Conservation (phyloP, 2,113 vertebrate species). For the Dipodomys stephensi region DNA sequence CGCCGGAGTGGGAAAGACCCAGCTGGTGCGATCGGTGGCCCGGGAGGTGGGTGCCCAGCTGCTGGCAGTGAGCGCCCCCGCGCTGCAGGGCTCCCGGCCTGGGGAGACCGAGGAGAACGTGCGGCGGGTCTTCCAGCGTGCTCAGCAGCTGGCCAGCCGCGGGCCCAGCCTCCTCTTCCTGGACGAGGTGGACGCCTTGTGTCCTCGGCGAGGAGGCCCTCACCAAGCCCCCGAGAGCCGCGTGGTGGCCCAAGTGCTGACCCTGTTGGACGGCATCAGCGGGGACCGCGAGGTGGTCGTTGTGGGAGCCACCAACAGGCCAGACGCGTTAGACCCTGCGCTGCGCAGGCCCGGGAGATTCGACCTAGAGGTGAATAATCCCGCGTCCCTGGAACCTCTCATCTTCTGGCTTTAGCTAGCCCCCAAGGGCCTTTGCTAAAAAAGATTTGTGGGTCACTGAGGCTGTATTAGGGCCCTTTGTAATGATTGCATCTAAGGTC, state of each 20-base stretch:
- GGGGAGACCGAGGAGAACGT: slow-evolving; percentile 96
- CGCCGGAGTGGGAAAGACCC: slow-evolving; percentile 95
- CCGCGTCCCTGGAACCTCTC: neutral
- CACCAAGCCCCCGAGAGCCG: slow-evolving; percentile 91
- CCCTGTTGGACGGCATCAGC: slow-evolving; percentile 92
- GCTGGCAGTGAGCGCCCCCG: slow-evolving; percentile 90
- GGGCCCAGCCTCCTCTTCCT: slow-evolving; percentile 94
- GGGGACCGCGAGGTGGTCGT: slow-evolving; percentile 88
- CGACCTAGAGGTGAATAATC: slow-evolving; percentile 92
- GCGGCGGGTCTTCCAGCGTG: slow-evolving; percentile 89
- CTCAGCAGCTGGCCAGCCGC: slow-evolving; percentile 86
- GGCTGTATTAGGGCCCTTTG: neutral
- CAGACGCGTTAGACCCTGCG: slow-evolving; percentile 92
- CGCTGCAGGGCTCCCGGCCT: slow-evolving; percentile 92
- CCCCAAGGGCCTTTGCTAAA: neutral
- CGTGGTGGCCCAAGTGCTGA: slow-evolving; percentile 94
- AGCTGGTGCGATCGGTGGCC: slow-evolving; percentile 89
- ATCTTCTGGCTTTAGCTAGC: neutral
- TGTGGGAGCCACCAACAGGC: slow-evolving; percentile 93
- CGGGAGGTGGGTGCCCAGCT: slow-evolving; percentile 90
- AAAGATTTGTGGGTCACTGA: too few species aligned
- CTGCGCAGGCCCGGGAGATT: slow-evolving; percentile 95
- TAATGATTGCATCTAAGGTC: neutral
- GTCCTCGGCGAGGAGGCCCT: slow-evolving; percentile 88
- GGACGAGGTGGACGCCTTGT: slow-evolving; percentile 96